Conservation (phyloP, 1,140 invertebrate species). For the Cydia amplana region DNA sequence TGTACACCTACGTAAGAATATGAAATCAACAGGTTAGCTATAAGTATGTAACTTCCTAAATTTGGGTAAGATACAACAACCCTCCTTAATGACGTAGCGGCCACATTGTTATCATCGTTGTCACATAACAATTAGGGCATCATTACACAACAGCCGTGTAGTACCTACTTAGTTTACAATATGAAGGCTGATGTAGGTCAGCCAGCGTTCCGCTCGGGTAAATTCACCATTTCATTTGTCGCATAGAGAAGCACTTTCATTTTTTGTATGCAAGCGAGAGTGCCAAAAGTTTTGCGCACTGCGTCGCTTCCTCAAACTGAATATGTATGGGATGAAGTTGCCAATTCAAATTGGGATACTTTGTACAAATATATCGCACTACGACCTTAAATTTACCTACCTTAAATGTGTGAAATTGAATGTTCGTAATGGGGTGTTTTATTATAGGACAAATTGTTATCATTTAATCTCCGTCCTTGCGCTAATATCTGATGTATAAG, state of each 20-base stretch:
- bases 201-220: slow-evolving; percentile 39
- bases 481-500: too few relatives aligned
- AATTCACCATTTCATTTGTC: slow-evolving; percentile 57
- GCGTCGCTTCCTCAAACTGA: slow-evolving; percentile 69
- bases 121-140: slow-evolving; percentile 8
- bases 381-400: slow-evolving; percentile 45
- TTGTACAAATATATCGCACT: slow-evolving; percentile 60
- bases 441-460: too few relatives aligned
- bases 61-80: not conserved
- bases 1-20: not conserved
- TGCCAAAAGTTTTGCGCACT: slow-evolving; percentile 78
- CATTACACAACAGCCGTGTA: not conserved
- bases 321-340: slow-evolving; percentile 73
- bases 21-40: slow-evolving; percentile 2
- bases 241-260: slow-evolving; percentile 61
- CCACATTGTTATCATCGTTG: not conserved
- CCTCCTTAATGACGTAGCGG: not conserved
- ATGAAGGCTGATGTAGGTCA: slow-evolving; percentile 55
- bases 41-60: not conserved
- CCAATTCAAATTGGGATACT: slow-evolving; percentile 72
- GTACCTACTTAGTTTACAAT: slow-evolving; percentile 9
- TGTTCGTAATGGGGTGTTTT: too few relatives aligned
- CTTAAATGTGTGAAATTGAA: not conserved
- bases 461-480: too few relatives aligned
- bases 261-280: slow-evolving; percentile 77